Evolutionary conservation across 2,113 vertebrate species (phyloP), one percentile per base, ranked within the genome.

Genomic region (Pedionomus torquatus): DNA sequence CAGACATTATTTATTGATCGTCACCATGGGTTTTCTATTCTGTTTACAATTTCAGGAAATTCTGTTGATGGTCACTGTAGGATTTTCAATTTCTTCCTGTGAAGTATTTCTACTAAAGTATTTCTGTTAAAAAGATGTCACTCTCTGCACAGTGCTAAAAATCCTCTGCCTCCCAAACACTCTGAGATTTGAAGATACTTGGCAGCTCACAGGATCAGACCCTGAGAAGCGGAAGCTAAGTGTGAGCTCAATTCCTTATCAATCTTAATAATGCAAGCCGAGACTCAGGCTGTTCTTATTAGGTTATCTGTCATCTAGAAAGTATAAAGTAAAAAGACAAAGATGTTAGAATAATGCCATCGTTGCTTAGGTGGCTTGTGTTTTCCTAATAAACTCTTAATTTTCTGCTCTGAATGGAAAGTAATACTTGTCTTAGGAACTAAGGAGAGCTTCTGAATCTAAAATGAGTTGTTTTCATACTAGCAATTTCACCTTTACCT

Each of bases 341-440:
- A 83, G 1, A 14, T 63, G 5, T 46, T 83, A 49, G 17, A 80
- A 91, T 85, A 90, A 54, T 10, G 64, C 49, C n/a, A 51, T 80
- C 3, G 1, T 49, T 85, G 31, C 19, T 83, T 65, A 1, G 0
- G 44, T 66, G 46, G 63, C 63, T 94, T 92, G 25, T 48, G 21
- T 77, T 86, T 93, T 80, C 26, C 48, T 94, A 85, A 95, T 61
- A 83, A 75, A 66, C 35, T 85, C 92, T 92, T 69, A n/a, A 80
- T 90, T 95, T 95, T 94, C 71, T 90, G 37, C 63, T 90, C 37
- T 1, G 3, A 90, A 69, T 80, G 54, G 63, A 48, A 88, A 86
- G 55, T 61, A 69, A 41, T 76, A 48, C 16, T 52, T 74, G 37
- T 91, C 43, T 83, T 61, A 60, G 60, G 37, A 79, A 41, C 54